Percentiles rank a stretch among this genome's conserved stretches.
Evolutionary conservation across 1,140 invertebrate genomes (phyloP).

Genomic region (Zaprionus kolodkinae): DNA sequence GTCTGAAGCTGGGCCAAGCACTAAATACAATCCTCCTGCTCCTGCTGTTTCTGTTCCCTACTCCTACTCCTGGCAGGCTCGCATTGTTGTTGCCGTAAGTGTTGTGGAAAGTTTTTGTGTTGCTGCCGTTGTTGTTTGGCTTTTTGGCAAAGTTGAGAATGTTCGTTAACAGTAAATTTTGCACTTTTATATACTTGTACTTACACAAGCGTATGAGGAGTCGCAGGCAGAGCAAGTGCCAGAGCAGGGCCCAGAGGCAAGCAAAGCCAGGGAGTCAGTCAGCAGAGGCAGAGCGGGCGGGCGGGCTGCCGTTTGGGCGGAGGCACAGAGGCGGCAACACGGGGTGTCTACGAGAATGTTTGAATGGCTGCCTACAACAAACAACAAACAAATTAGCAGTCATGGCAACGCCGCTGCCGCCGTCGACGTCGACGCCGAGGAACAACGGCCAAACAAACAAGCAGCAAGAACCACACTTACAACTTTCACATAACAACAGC

Average conservation of each 20-base stretch:
- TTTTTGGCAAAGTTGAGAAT: conserved; percentile 82
- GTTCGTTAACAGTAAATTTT: conserved; percentile 80
- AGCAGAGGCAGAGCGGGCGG: neutral
- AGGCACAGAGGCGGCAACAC: neutral
- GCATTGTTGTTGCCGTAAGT: conserved; percentile 76
- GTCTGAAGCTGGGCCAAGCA: conserved; percentile 52
- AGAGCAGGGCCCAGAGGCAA: neutral
- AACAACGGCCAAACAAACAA: conserved; percentile 61
- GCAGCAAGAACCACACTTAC: conserved; percentile 32
- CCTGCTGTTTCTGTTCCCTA: neutral
- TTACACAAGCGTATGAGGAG: conserved; percentile 19
- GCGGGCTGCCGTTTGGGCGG: too few species aligned
- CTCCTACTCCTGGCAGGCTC: neutral
- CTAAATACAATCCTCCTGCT: conserved; percentile 70
- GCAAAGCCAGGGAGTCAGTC: conserved; percentile 7
- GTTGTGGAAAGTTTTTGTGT: conserved; percentile 81
- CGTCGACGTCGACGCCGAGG: conserved; percentile 11
- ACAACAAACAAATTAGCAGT: conserved; percentile 81
- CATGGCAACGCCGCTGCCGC: conserved; percentile 63
- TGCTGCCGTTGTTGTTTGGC: conserved; percentile 80
- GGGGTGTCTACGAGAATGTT: conserved; percentile 44
- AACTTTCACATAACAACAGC: conserved; percentile 40
- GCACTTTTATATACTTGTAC: conserved; percentile 56
- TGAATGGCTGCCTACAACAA: conserved; percentile 79
- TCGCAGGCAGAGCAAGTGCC: conserved; percentile 2